Percentiles rank a stretch among this genome's conserved stretches.
Evolutionary conservation across 2,888 invertebrate genomes (phyloP).

Genomic region (Pyrrhosoma nymphula): DNA sequence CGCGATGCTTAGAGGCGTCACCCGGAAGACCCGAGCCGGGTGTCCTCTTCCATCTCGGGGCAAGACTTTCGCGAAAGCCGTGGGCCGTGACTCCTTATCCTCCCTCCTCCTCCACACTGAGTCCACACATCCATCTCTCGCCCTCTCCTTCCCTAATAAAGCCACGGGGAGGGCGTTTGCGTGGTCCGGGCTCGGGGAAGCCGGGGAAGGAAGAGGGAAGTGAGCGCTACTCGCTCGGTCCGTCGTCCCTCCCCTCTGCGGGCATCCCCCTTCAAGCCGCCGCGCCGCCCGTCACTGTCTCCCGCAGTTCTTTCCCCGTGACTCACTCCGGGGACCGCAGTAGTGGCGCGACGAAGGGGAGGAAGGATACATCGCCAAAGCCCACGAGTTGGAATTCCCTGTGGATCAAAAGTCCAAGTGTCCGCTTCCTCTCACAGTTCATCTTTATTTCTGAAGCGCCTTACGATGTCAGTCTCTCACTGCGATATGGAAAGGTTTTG

Average conservation of each 20-base stretch:
- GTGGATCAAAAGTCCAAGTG: background rate
- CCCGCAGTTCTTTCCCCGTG: background rate
- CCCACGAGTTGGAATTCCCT: background rate
- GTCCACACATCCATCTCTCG: background rate
- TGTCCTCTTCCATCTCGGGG: background rate
- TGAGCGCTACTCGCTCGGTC: background rate
- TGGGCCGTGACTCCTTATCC: background rate
- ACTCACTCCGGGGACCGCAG: background rate
- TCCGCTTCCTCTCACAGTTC: background rate
- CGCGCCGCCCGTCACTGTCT: background rate
- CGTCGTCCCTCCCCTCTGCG: background rate
- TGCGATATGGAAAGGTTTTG: no score
- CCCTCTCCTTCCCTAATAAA: conserved; percentile 1
- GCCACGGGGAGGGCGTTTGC: background rate
- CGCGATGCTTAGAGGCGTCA: background rate
- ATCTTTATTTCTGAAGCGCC: background rate
- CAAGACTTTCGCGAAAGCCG: background rate
- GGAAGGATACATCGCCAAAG: background rate
- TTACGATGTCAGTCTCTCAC: no score
- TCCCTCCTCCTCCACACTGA: background rate
- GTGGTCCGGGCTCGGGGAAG: background rate
- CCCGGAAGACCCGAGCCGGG: background rate
- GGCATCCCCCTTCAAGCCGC: background rate
- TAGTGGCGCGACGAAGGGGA: background rate
- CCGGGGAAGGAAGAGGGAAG: background rate